Evolutionary conservation across 2,113 vertebrate species (phyloP).

Genomic region (Neodontobutis hainanensis): DNA sequence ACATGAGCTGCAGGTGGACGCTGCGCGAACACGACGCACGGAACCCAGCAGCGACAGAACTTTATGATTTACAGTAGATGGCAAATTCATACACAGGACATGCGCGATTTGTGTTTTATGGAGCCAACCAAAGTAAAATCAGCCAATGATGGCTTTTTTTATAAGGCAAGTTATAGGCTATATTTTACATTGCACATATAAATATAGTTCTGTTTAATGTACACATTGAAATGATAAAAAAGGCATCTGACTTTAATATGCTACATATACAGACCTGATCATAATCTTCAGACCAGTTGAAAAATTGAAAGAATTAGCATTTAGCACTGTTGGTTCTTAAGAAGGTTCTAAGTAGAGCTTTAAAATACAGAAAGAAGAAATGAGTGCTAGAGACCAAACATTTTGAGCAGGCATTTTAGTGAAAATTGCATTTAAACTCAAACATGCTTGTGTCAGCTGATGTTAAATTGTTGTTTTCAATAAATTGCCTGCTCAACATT

Average conservation of each 20-base stretch:
- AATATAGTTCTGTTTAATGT: too few species aligned
- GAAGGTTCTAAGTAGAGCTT: background rate
- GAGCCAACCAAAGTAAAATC: background rate
- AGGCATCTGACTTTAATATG: too few species aligned
- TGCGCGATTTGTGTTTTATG: background rate
- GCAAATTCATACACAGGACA: background rate
- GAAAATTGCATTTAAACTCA: too few species aligned
- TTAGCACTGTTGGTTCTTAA: background rate
- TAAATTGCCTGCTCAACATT: too few species aligned
- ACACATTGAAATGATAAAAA: too few species aligned
- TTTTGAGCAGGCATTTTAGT: too few species aligned
- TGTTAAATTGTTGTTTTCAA: too few species aligned
- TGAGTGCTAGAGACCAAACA: too few species aligned
- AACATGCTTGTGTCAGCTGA: too few species aligned
- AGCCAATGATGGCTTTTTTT: background rate
- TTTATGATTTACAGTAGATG: background rate
- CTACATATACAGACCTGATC: too few species aligned
- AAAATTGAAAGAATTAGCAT: background rate
- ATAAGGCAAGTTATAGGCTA: too few species aligned
- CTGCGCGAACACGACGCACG: background rate
- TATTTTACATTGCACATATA: too few species aligned
- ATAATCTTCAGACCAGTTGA: background rate
- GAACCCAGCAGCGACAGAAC: slow-evolving; percentile 20
- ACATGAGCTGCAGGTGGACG: slow-evolving; percentile 71
- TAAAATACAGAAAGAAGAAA: background rate